Conservation (phyloP, 2,888 invertebrate species). For the Campopleginae sp. region DNA sequence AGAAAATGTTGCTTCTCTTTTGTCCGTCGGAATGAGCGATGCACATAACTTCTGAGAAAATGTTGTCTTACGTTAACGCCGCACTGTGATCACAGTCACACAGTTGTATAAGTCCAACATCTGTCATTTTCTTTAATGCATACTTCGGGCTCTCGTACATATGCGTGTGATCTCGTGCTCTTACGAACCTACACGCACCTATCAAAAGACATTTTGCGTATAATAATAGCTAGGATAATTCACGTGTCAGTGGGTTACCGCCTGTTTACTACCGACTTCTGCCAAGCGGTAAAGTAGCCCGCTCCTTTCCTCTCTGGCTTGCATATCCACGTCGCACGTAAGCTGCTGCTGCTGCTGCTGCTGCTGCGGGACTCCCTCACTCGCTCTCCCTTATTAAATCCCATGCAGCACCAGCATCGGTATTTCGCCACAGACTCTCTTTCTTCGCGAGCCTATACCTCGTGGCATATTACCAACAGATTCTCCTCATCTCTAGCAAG, state of each 20-base stretch:
- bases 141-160: background rate
- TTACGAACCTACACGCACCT: background rate
- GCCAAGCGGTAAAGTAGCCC: conserved; percentile 60
- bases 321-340: background rate
- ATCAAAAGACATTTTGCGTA: conserved; percentile 45
- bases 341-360: background rate
- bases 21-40: conserved; percentile 46
- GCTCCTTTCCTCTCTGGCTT: conserved; percentile 11
- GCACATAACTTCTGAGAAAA: conserved; percentile 51
- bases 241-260: conserved; percentile 67
- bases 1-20: conserved; percentile 36
- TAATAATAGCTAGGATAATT: conserved; percentile 68
- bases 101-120: conserved; percentile 34
- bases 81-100: background rate
- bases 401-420: no score
- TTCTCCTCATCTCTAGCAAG: conserved; percentile 4
- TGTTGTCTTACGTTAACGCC: conserved; percentile 12
- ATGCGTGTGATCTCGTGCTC: conserved; percentile 1
- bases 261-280: conserved; percentile 65
- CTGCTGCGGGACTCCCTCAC: background rate
- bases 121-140: conserved; percentile 44
- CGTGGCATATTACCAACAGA: conserved; percentile 39
- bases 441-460: background rate
- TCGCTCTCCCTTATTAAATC: background rate
- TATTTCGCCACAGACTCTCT: conserved; percentile 3